A percentile compares a stretch with the other conserved stretches of the same genome.
phyloP scores from a whole-genome alignment of 2,888 invertebrate genomes.

The Alsophila aescularia region DNA sequence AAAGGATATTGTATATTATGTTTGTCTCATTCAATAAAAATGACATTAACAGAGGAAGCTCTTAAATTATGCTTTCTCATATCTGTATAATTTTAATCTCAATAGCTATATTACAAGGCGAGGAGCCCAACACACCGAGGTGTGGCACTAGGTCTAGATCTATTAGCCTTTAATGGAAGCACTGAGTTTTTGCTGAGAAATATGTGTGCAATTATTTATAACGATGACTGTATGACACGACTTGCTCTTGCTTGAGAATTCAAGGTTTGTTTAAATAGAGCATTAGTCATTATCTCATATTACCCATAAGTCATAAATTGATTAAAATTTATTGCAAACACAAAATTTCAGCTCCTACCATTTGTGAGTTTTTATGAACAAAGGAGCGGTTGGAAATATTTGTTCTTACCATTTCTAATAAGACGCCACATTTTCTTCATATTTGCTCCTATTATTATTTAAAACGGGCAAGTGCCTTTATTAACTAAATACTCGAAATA shows the following conservation, averaged over 20 bases:
- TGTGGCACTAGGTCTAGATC: slow-evolving; percentile 13
- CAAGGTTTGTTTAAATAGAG: slow-evolving; percentile 17
- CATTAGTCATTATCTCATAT: slow-evolving; percentile 16
- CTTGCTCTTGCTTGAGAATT: slow-evolving; percentile 7
- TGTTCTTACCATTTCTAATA: no score
- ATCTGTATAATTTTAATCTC: background rate
- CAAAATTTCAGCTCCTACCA: no score
- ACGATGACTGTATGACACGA: slow-evolving; percentile 1
- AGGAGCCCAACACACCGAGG: slow-evolving; percentile 1
- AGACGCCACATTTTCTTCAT: no score
- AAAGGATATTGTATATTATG: background rate
- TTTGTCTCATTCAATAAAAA: background rate
- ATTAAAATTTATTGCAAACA: no score
- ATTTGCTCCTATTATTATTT: no score
- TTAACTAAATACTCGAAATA: no score
- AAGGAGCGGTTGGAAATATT: no score
- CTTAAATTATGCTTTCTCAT: slow-evolving; percentile 17
- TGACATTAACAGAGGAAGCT: slow-evolving; percentile 12
- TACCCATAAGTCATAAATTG: background rate
- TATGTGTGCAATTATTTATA: slow-evolving; percentile 13
- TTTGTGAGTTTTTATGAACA: no score
- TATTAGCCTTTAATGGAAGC: slow-evolving; percentile 11
- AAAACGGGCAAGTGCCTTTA: no score
- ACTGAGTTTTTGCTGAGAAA: slow-evolving; percentile 16
- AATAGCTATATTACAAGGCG: no score